Percentiles rank a stretch among this genome's conserved stretches.
These are phyloP conservation scores for Morpho achilles DNA, from an alignment of 2,888 invertebrate species.

Conservation along the genomic window DNA sequence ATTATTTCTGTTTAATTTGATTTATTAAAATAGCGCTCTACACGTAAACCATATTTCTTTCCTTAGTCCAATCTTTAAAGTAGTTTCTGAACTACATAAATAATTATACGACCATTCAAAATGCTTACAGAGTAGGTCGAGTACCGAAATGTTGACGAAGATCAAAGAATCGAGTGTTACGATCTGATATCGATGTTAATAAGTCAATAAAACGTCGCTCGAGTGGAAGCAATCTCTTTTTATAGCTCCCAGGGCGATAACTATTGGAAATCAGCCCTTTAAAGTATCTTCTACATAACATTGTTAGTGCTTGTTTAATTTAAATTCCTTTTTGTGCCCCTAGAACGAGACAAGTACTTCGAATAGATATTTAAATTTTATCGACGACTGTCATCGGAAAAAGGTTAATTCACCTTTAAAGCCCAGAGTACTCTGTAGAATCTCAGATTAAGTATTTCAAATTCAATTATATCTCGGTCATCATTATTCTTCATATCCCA, in stretches of 20 bases:
- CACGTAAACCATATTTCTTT: no score
- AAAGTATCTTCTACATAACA: constrained; percentile 40
- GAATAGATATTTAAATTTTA: no score
- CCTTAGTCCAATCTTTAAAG: no score
- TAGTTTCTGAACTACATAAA: not conserved
- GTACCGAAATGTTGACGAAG: constrained; percentile 61
- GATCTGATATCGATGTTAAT: constrained; percentile 78
- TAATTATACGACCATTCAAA: constrained; percentile 2
- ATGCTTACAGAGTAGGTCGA: constrained; percentile 47
- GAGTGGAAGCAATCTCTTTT: constrained; percentile 76
- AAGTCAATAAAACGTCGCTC: constrained; percentile 76
- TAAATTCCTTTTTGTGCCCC: not conserved
- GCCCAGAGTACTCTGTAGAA: no score
- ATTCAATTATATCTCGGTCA: no score
- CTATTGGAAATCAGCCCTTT: constrained; percentile 65
- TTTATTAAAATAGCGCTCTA: no score
- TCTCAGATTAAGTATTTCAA: no score
- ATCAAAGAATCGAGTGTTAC: constrained; percentile 75
- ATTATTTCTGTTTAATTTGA: no score
- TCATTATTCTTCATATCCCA: no score
- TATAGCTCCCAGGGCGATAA: constrained; percentile 71
- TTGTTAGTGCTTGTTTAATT: not conserved
- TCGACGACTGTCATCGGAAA: no score
- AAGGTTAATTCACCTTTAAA: no score
- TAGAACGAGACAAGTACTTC: no score